Base-by-base conservation (phyloP, 2,888 invertebrate genomes). In the Monoplex corrugatus region DNA sequence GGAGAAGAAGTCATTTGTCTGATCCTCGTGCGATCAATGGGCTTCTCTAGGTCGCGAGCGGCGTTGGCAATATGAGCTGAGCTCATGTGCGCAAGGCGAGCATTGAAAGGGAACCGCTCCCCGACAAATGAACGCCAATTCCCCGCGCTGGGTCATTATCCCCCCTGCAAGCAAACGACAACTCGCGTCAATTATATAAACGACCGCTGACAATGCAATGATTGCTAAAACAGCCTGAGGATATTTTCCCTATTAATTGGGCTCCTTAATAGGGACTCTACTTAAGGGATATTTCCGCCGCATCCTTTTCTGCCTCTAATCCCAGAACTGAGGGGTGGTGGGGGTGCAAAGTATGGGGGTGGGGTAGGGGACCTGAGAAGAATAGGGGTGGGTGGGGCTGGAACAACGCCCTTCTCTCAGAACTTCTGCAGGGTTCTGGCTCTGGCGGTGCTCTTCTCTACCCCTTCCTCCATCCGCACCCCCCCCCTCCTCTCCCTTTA, bases 201-300 rank as follows among this genome's bases (percentile, higher is more conserved):
- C 88, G 88, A 88, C 88, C 88, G 80, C 88, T 88, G 82, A 88
- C 83, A 88, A 83, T 88, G 88, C 82, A 88, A 50, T 88, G 88
- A 88, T 88, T 88, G 88, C 88, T 88, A 68, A 83, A 88, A 88
- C 88, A 83, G 88, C 88, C 88, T 28, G 32, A 43, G 88, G 88
- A 88, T 88, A 83, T 83, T 88, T 83, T 87, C 80, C 87, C 87
- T 57, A 87, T 87, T 87, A 87, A 83, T 83, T 83, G 88, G 88
- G 88, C 88, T 83, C 88, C 83, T 83, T 88, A 88, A 88, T 83
- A 88, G 88, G 88, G 88, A 83, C 82, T 83, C 88, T 88, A 88
- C 88, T 88, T 88, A 88, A 88, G 80, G 88, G 88, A 82, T 88
- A 88, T 83, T 88, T 88, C 88, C 88, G 88, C 88, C 44, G 83